Conservation (phyloP, 2,888 invertebrate species). For the Steinernema carpocapsae region DNA sequence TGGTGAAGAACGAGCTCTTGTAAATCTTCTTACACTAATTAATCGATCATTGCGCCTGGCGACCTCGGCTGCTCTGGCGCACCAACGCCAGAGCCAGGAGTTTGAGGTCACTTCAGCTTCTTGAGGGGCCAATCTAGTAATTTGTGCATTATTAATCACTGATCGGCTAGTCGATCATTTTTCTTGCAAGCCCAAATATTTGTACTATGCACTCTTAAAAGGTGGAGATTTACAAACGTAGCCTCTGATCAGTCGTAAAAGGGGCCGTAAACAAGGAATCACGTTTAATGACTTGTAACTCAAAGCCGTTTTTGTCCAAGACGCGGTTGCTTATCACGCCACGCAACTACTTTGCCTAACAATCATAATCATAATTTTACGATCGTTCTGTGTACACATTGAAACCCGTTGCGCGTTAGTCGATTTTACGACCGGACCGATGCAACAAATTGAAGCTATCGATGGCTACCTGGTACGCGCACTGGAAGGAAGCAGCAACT, state of each 20-base stretch:
- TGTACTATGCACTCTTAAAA: too few relatives aligned
- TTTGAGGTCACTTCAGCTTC: background rate
- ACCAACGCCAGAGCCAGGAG: background rate
- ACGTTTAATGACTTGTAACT: too few relatives aligned
- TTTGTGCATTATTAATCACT: too few relatives aligned
- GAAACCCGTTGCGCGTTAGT: background rate
- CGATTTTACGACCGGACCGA: conserved; percentile 2
- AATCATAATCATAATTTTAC: conserved; percentile 23
- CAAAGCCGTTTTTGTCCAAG: too few relatives aligned
- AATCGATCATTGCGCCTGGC: conserved; percentile 30
- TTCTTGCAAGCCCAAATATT: too few relatives aligned
- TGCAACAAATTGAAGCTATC: conserved; percentile 41
- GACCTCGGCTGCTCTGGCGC: conserved; percentile 5
- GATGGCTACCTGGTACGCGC: too few relatives aligned
- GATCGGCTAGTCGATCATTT: too few relatives aligned
- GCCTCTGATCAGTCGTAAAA: background rate
- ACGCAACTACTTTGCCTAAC: background rate
- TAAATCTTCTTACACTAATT: conserved; percentile 32
- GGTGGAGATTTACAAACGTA: too few relatives aligned
- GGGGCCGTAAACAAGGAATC: background rate
- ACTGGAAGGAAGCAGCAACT: too few relatives aligned
- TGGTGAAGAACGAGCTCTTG: conserved; percentile 25
- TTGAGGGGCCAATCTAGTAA: too few relatives aligned
- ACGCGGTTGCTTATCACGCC: background rate
- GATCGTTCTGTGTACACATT: conserved; percentile 18